phyloP scores from a whole-genome alignment of 2,113 vertebrate genomes.

The Microcebus griseorufus region DNA sequence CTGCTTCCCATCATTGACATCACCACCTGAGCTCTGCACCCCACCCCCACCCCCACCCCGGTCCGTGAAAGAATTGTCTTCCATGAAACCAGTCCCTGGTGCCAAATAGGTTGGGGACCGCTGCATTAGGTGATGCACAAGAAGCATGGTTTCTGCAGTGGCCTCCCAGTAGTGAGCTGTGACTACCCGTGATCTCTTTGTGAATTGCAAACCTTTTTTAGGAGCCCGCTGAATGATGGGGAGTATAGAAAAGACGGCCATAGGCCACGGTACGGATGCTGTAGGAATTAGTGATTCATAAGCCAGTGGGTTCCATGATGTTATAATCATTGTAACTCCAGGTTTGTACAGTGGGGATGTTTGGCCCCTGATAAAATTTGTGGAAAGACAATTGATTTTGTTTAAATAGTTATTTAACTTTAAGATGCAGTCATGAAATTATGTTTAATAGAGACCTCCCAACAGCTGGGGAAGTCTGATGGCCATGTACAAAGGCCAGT shows the following conservation, averaged over 20 bases:
- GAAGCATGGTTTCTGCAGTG: neutral
- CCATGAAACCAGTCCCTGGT: too few relatives aligned
- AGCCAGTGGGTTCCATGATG: neutral
- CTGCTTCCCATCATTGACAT: too few relatives aligned
- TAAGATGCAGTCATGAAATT: neutral
- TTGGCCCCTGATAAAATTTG: neutral
- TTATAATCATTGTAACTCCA: neutral
- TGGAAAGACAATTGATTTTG: neutral
- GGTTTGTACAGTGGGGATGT: neutral
- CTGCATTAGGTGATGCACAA: neutral
- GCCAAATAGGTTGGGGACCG: too few relatives aligned
- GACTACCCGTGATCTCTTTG: neutral
- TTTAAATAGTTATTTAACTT: neutral
- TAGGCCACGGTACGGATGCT: neutral
- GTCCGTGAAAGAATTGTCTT: too few relatives aligned
- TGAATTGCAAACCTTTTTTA: neutral
- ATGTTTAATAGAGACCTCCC: neutral
- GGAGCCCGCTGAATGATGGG: neutral
- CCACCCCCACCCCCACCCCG: too few relatives aligned
- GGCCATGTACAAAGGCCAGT: neutral
- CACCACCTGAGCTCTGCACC: too few relatives aligned
- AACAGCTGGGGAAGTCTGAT: neutral
- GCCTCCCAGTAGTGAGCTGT: neutral
- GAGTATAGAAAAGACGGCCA: neutral
- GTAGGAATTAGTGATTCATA: neutral